Conservation (phyloP, 2,888 invertebrate species). For the Dexiosoma caninum region DNA sequence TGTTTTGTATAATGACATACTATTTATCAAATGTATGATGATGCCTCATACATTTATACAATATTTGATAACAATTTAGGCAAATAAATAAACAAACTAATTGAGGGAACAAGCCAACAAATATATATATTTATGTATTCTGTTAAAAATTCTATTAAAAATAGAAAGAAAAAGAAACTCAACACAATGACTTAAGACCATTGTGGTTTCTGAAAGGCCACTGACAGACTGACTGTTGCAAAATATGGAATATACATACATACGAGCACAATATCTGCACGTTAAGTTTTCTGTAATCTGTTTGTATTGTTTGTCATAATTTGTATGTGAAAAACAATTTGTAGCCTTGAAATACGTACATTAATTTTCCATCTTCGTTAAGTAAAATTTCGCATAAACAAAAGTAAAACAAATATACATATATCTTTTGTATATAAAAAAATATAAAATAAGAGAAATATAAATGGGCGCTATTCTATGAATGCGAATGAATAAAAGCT, state of each 20-base stretch:
- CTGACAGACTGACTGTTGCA: background rate
- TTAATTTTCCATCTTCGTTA: background rate
- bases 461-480: background rate
- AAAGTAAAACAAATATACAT: background rate
- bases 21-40: background rate
- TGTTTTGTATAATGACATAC: background rate
- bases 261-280: too few species aligned
- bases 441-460: background rate
- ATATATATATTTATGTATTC: background rate
- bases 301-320: background rate
- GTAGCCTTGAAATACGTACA: background rate
- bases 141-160: background rate
- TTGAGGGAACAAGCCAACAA: constrained; percentile 1
- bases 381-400: background rate
- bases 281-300: too few species aligned
- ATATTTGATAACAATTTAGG: constrained; percentile 13
- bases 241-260: too few species aligned
- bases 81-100: constrained; percentile 17
- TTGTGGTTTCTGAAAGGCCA: background rate
- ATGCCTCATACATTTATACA: constrained; percentile 16
- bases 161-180: background rate
- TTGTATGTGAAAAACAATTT: background rate
- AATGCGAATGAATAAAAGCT: background rate
- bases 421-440: background rate
- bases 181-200: background rate